Percentiles rank a stretch among this genome's conserved stretches.
Evolutionary conservation across 2,888 invertebrate genomes (phyloP).

Genomic region (Tipula vernalis): DNA sequence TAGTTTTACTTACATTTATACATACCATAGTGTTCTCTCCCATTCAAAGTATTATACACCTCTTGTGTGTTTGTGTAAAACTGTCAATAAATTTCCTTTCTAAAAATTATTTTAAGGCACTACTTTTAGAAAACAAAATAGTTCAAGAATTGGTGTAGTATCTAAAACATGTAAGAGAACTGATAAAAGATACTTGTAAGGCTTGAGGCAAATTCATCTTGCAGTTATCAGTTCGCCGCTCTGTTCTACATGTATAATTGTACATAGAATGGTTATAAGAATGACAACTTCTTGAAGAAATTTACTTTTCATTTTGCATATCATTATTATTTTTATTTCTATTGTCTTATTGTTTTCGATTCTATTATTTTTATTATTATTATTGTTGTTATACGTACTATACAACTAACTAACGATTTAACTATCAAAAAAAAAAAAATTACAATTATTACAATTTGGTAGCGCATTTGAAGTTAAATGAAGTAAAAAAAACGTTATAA

Average conservation of each 20-base stretch:
- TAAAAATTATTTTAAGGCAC: not conserved
- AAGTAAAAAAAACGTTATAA: not conserved
- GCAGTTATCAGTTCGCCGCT: not conserved
- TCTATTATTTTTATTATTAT: not conserved
- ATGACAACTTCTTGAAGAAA: not conserved
- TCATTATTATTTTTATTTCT: not conserved
- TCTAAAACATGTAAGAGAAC: not conserved
- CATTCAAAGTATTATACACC: not conserved
- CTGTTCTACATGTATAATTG: not conserved
- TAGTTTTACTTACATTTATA: no score
- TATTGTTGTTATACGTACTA: not conserved
- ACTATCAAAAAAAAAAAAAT: not conserved
- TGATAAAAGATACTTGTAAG: not conserved
- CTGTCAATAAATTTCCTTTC: not conserved
- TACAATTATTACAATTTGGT: constrained; percentile 4
- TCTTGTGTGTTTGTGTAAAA: not conserved
- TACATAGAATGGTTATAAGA: not conserved
- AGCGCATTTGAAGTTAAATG: not conserved
- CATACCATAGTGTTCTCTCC: not conserved
- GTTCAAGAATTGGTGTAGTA: not conserved
- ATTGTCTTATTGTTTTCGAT: not conserved
- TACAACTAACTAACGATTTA: not conserved
- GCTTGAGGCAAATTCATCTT: not conserved
- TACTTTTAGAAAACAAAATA: not conserved
- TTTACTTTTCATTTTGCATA: not conserved